A percentile compares a stretch with the other conserved stretches of the same genome.
Evolutionary conservation across 2,888 invertebrate genomes (phyloP).

Genomic region (Drosophila cracens): DNA sequence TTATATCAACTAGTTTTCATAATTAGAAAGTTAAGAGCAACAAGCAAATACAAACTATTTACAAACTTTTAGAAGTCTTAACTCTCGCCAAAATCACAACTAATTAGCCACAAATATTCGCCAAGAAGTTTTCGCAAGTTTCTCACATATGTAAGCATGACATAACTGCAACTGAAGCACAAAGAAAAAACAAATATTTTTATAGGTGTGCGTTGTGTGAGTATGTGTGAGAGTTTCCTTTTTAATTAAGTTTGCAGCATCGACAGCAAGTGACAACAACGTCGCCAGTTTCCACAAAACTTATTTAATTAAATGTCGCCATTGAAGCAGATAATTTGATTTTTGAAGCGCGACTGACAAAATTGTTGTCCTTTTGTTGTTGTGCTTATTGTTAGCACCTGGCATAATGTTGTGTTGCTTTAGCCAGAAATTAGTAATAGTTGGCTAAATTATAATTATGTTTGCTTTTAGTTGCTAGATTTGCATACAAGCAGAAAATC

Average conservation of each 20-base stretch:
- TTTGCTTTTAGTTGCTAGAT: conserved; percentile 46
- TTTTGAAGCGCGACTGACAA: conserved; percentile 46
- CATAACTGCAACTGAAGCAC: conserved; percentile 8
- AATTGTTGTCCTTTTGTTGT: conserved; percentile 14
- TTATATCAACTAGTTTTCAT: neutral
- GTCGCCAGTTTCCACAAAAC: conserved; percentile 59
- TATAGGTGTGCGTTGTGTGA: conserved; percentile 1
- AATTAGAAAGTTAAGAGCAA: neutral
- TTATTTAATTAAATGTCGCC: conserved; percentile 76
- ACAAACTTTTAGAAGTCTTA: neutral
- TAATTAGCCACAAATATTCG: conserved; percentile 1
- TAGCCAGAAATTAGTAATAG: conserved; percentile 52
- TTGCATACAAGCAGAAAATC: conserved; percentile 63
- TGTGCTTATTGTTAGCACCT: conserved; percentile 25
- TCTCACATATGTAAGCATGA: neutral
- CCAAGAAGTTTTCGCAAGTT: conserved; percentile 25
- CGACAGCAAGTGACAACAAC: conserved; percentile 21
- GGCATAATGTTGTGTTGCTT: conserved; percentile 46
- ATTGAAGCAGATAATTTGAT: conserved; percentile 77
- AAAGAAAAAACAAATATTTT: neutral
- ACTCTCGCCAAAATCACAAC: neutral
- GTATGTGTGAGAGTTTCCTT: conserved; percentile 43
- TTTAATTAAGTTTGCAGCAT: conserved; percentile 72
- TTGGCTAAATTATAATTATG: conserved; percentile 34
- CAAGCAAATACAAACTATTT: neutral